Base-by-base conservation (phyloP, 2,797 vertebrate species). In the Coreius guichenoti region DNA sequence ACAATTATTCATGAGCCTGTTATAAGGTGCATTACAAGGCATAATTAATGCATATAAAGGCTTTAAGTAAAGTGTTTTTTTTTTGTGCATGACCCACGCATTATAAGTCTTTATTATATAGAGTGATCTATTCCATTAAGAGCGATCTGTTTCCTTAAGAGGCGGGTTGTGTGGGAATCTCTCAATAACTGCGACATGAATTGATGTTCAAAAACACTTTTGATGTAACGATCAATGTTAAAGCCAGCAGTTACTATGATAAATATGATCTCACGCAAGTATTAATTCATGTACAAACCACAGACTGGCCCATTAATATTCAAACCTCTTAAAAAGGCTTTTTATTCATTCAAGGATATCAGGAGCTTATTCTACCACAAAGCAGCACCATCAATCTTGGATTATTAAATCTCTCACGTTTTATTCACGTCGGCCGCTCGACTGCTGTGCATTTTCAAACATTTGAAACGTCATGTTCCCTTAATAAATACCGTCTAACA, bases 321-420 rank as follows among this genome's bases (percentile, higher is more conserved):
- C 47, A 76, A 88, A 87, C 31, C 88, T 80, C 79, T 84, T 43
- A n/a, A 84, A 73, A 86, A 69, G 72, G 51, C 67, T 84, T 90
- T 82, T 91, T 86, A 91, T 92, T 89, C 88, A 91, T 90, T 87
- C 91, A 89, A 89, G 90, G 88, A 89, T 90, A 89, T 88, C 90
- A 92, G 92, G 90, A 90, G 90, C 88, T 90, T 85, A 49, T 63
- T 54, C 81, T 76, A 79, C 90, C 89, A 90, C 89, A 90, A 86
- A 86, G 81, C 87, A 83, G 74, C 85, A 54, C 81, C 88, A 90
- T 92, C 89, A 90, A 89, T 93, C 88, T 89, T 8, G 86, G 82
- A 90, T 89, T 87, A 80, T 83, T 89, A 88, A 91, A 90, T 93
- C 88, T 86, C 77, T 72, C 81, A 90, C 39, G 77, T 78, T 86